Evolutionary conservation across 2,888 invertebrate species (phyloP).

Genomic region (Cabera pusaria): DNA sequence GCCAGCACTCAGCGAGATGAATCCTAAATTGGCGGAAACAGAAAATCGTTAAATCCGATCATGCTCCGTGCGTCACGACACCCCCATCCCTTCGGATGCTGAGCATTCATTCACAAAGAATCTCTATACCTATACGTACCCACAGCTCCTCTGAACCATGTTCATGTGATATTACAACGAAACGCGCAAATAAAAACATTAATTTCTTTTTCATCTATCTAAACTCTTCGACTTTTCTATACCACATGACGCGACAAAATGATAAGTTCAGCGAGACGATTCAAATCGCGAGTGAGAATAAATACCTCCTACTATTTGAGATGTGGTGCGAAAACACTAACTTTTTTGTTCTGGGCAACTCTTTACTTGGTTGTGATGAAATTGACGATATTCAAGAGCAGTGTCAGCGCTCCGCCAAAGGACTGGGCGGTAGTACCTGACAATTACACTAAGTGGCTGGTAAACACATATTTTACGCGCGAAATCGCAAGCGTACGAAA

Average conservation of each 20-base stretch:
- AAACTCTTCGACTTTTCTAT: constrained; percentile 31
- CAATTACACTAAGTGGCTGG: constrained; percentile 77
- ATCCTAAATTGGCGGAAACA: constrained; percentile 44
- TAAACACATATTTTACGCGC: constrained; percentile 38
- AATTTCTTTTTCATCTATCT: constrained; percentile 25
- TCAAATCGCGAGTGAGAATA: constrained; percentile 57
- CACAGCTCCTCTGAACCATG: constrained; percentile 38
- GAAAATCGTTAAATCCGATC: constrained; percentile 78
- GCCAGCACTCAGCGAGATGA: constrained; percentile 34
- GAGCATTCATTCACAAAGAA: constrained; percentile 37
- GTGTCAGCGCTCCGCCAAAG: constrained; percentile 52
- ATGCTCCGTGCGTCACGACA: constrained; percentile 62
- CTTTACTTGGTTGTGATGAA: constrained; percentile 75
- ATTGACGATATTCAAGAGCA: constrained; percentile 76
- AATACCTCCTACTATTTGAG: constrained; percentile 63
- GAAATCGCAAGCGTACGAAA: too few species aligned
- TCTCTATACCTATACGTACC: constrained; percentile 22
- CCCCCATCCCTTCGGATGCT: constrained; percentile 58
- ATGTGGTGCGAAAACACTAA: constrained; percentile 73
- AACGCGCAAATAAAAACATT: constrained; percentile 22
- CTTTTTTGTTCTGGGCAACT: constrained; percentile 75
- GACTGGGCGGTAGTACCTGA: constrained; percentile 70
- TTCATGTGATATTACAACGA: constrained; percentile 35
- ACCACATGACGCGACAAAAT: constrained; percentile 66
- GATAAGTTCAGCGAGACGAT: constrained; percentile 60